Conservation (phyloP, 1,140 invertebrate genomes). For the Leucophenga varia region DNA sequence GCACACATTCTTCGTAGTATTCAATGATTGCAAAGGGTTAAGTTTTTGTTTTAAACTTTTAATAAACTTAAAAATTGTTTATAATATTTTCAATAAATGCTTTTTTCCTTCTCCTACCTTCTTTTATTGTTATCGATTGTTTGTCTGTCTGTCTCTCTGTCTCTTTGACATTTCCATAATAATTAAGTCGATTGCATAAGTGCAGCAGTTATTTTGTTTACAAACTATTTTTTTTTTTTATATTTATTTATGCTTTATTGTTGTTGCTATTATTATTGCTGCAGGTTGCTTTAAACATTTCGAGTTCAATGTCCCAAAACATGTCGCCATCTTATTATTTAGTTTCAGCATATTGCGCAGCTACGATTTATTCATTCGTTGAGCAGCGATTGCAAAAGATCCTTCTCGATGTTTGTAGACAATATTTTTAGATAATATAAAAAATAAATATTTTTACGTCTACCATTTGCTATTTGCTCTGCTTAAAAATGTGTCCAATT, state of each 20-base stretch:
- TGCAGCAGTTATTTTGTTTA: constrained; percentile 46
- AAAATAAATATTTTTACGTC: constrained; percentile 38
- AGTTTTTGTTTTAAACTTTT: no score
- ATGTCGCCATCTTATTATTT: not conserved
- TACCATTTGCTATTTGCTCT: constrained; percentile 22
- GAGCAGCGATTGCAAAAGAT: constrained; percentile 44
- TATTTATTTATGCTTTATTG: no score
- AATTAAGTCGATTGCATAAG: constrained; percentile 48
- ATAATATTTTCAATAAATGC: no score
- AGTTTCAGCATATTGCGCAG: no score
- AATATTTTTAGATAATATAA: no score
- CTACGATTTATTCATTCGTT: no score
- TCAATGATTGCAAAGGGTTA: no score
- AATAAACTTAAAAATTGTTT: no score
- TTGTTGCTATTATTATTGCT: constrained; percentile 11
- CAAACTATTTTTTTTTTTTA: constrained; percentile 25
- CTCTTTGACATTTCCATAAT: constrained; percentile 45
- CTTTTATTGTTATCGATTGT: no score
- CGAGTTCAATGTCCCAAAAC: constrained; percentile 48
- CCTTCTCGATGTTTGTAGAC: constrained; percentile 35
- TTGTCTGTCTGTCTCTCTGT: constrained; percentile 14
- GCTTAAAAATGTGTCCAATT: no score
- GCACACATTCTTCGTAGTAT: no score
- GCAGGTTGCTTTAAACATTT: constrained; percentile 39
- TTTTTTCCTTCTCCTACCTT: no score